phyloP scores from a whole-genome alignment of 2,113 vertebrate species.

The Mugil cephalus region DNA sequence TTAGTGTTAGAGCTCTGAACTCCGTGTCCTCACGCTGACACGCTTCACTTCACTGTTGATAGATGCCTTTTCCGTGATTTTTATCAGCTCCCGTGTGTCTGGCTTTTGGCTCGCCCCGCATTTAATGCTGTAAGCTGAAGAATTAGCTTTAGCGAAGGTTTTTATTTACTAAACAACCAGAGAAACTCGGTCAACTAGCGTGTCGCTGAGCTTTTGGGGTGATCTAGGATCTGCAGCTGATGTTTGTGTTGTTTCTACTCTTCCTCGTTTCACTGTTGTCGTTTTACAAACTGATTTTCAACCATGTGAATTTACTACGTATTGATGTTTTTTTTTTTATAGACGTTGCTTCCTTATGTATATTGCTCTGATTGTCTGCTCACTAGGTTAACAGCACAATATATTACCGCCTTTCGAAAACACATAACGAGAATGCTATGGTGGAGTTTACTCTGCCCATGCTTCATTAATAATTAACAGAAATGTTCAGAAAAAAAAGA shows the following conservation, averaged over 20 bases:
- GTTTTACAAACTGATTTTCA: constrained; percentile 3
- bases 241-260: constrained; percentile 14
- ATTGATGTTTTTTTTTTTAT: too few relatives aligned
- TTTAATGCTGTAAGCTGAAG: constrained; percentile 12
- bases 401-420: constrained; percentile 6
- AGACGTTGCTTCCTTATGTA: too few relatives aligned
- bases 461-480: constrained; percentile 52
- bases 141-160: constrained; percentile 1
- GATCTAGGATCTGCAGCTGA: constrained; percentile 17
- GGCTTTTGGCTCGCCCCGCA: neutral
- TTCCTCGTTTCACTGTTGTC: constrained; percentile 13
- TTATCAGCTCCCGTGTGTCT: neutral
- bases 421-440: neutral
- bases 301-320: too few relatives aligned
- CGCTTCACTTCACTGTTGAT: neutral
- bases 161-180: constrained; percentile 24
- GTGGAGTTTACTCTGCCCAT: constrained; percentile 1
- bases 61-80: neutral
- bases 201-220: constrained; percentile 40
- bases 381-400: constrained; percentile 1
- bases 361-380: neutral
- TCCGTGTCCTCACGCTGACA: neutral
- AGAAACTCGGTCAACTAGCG: constrained; percentile 16
- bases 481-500: constrained; percentile 3
- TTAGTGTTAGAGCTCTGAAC: constrained; percentile 12